Percentiles rank a stretch among this genome's conserved stretches.
Evolutionary conservation across 2,113 vertebrate genomes (phyloP).

Genomic region (Danio rerio): DNA sequence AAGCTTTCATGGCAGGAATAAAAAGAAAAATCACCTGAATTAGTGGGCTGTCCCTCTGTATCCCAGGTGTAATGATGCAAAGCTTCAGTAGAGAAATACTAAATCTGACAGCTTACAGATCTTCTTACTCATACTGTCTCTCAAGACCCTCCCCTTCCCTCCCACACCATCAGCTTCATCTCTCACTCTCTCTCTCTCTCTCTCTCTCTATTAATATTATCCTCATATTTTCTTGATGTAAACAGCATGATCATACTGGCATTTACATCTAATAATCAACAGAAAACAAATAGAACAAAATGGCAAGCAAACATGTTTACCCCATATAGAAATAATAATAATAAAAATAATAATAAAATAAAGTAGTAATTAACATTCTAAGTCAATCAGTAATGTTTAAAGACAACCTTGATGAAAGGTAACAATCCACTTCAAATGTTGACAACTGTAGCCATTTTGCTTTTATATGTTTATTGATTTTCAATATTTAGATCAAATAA

Average conservation of each 20-base stretch:
- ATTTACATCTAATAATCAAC: not conserved
- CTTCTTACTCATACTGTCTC: conserved; percentile 38
- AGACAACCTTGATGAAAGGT: too few relatives aligned
- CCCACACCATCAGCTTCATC: conserved; percentile 8
- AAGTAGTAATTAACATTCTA: too few relatives aligned
- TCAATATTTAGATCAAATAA: too few relatives aligned
- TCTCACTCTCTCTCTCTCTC: conserved; percentile 29
- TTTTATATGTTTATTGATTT: too few relatives aligned
- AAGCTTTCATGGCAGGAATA: not conserved
- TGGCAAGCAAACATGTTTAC: not conserved
- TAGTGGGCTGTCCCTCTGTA: not conserved
- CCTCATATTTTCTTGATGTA: not conserved
- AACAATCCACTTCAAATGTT: too few relatives aligned
- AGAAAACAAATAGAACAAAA: not conserved
- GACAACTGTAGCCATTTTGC: too few relatives aligned
- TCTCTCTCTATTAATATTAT: not conserved
- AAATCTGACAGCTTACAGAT: conserved; percentile 8
- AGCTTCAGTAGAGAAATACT: conserved; percentile 23
- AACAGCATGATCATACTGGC: not conserved
- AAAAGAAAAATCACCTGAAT: conserved; percentile 43
- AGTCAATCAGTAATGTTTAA: too few relatives aligned
- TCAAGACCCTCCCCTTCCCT: conserved; percentile 44
- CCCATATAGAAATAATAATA: not conserved
- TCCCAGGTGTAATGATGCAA: conserved; percentile 20
- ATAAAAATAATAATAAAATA: too few relatives aligned